Conservation (phyloP, 2,888 invertebrate genomes). For the Leptinotarsa peninsularis region DNA sequence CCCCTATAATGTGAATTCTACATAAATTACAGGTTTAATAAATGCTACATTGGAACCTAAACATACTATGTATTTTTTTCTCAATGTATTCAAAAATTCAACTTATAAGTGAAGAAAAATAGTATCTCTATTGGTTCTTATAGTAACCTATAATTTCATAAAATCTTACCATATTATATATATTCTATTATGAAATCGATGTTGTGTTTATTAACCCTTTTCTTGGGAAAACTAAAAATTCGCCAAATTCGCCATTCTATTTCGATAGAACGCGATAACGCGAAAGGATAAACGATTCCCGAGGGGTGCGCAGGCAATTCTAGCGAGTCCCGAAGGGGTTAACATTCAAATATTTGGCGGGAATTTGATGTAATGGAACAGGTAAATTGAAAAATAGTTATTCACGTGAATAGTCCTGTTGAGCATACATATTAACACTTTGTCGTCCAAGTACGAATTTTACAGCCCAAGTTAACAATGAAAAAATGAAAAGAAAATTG, state of each 20-base stretch:
- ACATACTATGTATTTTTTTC: too few relatives aligned
- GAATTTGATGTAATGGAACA: neutral
- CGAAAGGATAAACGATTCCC: neutral
- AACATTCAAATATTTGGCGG: slow-evolving; percentile 14
- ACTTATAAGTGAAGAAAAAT: too few relatives aligned
- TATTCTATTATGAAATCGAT: neutral
- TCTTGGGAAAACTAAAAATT: neutral
- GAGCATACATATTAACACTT: too few relatives aligned
- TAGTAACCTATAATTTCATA: neutral
- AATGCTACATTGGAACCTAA: too few relatives aligned
- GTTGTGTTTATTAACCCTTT: neutral
- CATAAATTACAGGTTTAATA: too few relatives aligned
- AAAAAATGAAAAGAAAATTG: too few relatives aligned
- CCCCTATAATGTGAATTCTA: too few relatives aligned
- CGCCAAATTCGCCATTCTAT: slow-evolving; percentile 1
- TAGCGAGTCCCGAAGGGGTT: slow-evolving; percentile 13
- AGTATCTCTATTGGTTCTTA: neutral
- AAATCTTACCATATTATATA: neutral
- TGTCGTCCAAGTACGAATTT: too few relatives aligned
- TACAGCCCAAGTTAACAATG: too few relatives aligned
- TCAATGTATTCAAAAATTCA: too few relatives aligned
- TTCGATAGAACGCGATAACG: neutral
- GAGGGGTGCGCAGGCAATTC: slow-evolving; percentile 6
- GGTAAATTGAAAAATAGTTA: too few relatives aligned
- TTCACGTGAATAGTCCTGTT: too few relatives aligned